Conservation (phyloP, 2,888 invertebrate species). For the Nemotelus pantherinus region DNA sequence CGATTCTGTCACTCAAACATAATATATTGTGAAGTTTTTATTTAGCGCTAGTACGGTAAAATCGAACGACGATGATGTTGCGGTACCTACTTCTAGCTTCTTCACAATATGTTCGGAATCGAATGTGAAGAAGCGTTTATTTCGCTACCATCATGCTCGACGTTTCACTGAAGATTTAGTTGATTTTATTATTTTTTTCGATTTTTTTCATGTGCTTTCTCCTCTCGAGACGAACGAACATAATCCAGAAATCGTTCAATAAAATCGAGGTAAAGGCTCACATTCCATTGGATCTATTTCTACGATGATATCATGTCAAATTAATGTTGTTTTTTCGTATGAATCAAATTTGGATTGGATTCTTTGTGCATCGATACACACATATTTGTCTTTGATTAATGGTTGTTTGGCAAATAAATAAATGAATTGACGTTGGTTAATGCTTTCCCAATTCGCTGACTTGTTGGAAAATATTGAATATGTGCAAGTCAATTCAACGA, state of each 20-base stretch:
- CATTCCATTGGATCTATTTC: background rate
- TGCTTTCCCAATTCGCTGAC: too few species aligned
- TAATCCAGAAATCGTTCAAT: background rate
- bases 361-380: too few species aligned
- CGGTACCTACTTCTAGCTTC: background rate
- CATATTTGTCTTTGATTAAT: slow-evolving; percentile 24
- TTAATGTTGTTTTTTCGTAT: too few species aligned
- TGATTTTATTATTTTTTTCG: background rate
- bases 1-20: slow-evolving; percentile 50
- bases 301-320: too few species aligned
- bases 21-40: slow-evolving; percentile 49
- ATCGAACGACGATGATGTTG: too few species aligned
- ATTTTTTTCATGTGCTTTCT: background rate
- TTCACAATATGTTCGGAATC: background rate
- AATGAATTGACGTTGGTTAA: too few species aligned
- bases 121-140: background rate
- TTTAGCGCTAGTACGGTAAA: background rate
- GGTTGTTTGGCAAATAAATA: slow-evolving; percentile 17
- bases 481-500: too few species aligned
- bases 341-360: too few species aligned
- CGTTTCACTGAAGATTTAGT: slow-evolving; percentile 1
- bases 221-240: background rate
- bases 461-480: too few species aligned
- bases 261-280: background rate
- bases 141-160: background rate